These are phyloP conservation scores for Harpagoxenus sublaevis DNA, from an alignment of 2,888 invertebrate genomes.

Conservation along the genomic window DNA sequence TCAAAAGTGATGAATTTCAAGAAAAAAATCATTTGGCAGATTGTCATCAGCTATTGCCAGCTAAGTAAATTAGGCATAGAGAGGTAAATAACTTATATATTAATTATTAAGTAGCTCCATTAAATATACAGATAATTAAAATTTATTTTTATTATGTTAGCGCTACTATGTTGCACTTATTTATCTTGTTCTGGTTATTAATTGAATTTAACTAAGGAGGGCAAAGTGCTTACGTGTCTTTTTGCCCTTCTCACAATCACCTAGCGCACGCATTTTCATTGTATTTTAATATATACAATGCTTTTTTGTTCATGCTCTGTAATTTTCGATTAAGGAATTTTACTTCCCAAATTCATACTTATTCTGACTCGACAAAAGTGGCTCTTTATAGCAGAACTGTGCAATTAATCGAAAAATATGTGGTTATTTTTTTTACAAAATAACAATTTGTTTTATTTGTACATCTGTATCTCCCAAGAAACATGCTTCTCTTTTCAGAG, in stretches of 20 bases:
- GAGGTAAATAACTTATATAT: constrained; percentile 75
- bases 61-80: constrained; percentile 78
- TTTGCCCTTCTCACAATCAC: constrained; percentile 50
- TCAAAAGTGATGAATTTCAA: constrained; percentile 72
- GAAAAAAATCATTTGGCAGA: constrained; percentile 77
- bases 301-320: constrained; percentile 42
- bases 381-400: constrained; percentile 34
- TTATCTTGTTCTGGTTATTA: constrained; percentile 54
- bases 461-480: constrained; percentile 16
- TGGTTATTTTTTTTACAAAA: constrained; percentile 17
- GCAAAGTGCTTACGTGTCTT: constrained; percentile 39
- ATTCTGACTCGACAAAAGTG: constrained; percentile 53
- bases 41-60: constrained; percentile 74
- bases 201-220: constrained; percentile 52
- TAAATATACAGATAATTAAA: constrained; percentile 56
- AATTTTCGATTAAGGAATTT: constrained; percentile 26
- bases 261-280: constrained; percentile 65
- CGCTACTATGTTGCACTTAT: constrained; percentile 64
- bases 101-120: constrained; percentile 63
- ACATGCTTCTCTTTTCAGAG: constrained; percentile 55
- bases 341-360: constrained; percentile 31
- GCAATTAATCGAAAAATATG: constrained; percentile 8
- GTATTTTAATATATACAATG: constrained; percentile 43
- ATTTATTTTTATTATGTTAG: constrained; percentile 65
- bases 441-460: constrained; percentile 25